phyloP scores from a whole-genome alignment of 1,140 invertebrate genomes.

The Eumaeus atala region DNA sequence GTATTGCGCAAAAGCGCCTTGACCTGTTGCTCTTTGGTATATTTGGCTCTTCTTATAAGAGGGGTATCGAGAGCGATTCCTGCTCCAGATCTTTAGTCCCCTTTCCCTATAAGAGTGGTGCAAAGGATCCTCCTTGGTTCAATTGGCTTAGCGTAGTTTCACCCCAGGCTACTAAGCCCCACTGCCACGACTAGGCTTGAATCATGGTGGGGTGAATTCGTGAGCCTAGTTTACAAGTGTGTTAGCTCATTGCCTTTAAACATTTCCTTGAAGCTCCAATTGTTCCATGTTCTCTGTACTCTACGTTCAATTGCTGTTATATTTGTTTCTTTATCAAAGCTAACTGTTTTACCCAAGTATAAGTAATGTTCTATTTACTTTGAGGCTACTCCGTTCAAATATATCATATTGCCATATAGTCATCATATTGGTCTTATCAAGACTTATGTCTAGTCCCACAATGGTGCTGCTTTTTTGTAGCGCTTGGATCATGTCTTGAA shows the following conservation, averaged over 20 bases:
- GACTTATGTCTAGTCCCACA: not conserved
- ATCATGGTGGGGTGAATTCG: no score
- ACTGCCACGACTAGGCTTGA: no score
- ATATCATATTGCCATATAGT: conserved; percentile 15
- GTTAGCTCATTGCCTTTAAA: no score
- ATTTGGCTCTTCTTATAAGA: no score
- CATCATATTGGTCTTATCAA: conserved; percentile 23
- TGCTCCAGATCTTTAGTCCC: no score
- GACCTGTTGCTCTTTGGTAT: no score
- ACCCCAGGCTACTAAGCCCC: no score
- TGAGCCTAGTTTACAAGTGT: no score
- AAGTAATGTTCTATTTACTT: conserved; percentile 21
- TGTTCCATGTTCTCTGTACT: conserved; percentile 10
- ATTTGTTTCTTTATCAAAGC: conserved; percentile 20
- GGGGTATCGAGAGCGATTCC: no score
- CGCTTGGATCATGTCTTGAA: not conserved
- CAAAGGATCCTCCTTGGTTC: not conserved
- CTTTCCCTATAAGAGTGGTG: not conserved
- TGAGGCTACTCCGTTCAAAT: not conserved
- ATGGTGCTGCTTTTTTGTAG: not conserved
- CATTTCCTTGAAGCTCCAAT: no score
- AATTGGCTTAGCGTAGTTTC: no score
- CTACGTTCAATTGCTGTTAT: conserved; percentile 19
- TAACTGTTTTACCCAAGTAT: conserved; percentile 24
- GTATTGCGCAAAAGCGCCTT: no score